Percentiles rank a stretch among this genome's conserved stretches.
Conservation (phyloP, 2,888 invertebrate species). For the Cactoblastis cactorum region DNA sequence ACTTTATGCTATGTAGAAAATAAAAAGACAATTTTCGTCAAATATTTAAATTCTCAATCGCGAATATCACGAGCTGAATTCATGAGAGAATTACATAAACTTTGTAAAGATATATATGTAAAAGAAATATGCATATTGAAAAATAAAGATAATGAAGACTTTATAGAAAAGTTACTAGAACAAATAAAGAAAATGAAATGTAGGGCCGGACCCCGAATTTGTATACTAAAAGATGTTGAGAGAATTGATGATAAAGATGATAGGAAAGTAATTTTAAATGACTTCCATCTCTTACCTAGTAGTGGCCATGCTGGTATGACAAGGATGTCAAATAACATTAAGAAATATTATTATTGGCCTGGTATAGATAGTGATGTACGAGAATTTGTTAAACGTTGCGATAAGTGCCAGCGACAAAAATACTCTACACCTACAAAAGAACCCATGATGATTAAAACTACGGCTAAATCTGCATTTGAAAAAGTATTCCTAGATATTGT, state of each 20-base stretch:
- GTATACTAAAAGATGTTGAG: background rate
- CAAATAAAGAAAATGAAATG: background rate
- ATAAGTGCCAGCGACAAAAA: conserved; percentile 12
- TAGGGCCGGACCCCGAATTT: background rate
- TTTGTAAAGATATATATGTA: background rate
- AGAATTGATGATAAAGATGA: background rate
- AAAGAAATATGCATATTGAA: background rate
- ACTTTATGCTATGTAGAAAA: background rate
- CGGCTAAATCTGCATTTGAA: conserved; percentile 15
- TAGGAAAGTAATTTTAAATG: background rate
- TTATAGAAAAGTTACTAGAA: background rate
- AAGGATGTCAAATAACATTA: background rate
- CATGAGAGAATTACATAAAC: background rate
- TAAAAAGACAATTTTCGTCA: background rate
- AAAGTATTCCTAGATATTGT: conserved; percentile 17
- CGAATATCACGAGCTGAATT: background rate
- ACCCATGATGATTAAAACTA: conserved; percentile 15
- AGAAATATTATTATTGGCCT: background rate
- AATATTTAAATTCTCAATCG: background rate
- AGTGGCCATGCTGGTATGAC: conserved; percentile 12
- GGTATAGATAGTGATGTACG: background rate
- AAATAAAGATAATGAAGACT: background rate
- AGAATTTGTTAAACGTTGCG: background rate
- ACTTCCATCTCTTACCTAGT: background rate
- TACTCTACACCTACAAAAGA: conserved; percentile 12